These are phyloP conservation scores for Tridacna crocea DNA, from an alignment of 2,888 invertebrate genomes.

Conservation along the genomic window DNA sequence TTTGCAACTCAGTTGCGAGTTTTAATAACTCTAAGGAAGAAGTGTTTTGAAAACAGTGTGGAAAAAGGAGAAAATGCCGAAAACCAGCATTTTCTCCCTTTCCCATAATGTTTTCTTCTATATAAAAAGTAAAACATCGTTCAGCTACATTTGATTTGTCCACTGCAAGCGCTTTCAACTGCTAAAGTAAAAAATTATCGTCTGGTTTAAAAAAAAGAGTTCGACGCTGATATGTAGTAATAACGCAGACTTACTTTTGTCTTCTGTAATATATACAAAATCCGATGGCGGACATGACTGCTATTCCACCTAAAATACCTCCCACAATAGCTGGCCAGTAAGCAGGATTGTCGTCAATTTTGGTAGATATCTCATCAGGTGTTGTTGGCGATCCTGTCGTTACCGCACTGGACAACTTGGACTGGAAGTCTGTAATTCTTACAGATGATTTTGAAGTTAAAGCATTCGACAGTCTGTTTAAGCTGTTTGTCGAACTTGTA, in stretches of 20 bases:
- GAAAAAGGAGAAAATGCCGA: no score
- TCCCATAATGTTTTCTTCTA: no score
- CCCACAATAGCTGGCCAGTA: conserved; percentile 70
- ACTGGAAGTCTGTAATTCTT: neutral
- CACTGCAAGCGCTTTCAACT: no score
- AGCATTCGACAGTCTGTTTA: neutral
- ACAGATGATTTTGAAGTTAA: neutral
- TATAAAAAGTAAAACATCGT: no score
- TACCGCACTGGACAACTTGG: neutral
- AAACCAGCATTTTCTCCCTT: no score
- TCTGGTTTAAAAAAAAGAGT: no score
- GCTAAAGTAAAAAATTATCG: no score
- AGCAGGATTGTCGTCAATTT: conserved; percentile 24
- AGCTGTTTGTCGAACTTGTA: neutral
- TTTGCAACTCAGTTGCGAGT: no score
- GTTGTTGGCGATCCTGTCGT: neutral
- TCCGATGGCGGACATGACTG: conserved; percentile 51
- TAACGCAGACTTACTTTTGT: conserved; percentile 60
- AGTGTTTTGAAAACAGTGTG: no score
- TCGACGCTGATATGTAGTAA: no score
- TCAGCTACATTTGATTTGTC: no score
- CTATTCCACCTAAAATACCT: conserved; percentile 63
- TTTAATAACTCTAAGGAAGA: no score
- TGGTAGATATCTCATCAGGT: neutral
- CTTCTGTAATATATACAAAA: conserved; percentile 61